These are phyloP conservation scores for Taurulus bubalis DNA, from an alignment of 2,113 vertebrate species.

Conservation along the genomic window DNA sequence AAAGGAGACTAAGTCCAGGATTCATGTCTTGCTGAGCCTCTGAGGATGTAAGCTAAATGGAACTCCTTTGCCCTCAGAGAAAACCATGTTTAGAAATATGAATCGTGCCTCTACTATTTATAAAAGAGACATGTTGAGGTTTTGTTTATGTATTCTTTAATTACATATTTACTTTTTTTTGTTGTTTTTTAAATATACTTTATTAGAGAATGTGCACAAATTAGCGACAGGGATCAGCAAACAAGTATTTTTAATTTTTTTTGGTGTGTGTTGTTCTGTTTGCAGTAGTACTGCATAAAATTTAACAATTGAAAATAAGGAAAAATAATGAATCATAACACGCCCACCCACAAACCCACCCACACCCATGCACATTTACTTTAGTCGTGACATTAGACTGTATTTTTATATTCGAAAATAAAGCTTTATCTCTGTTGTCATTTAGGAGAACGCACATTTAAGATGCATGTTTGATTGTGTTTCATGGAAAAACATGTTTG, in stretches of 20 bases:
- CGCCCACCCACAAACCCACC: no score
- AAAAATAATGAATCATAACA: no score
- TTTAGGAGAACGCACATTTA: background rate
- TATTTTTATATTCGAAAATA: background rate
- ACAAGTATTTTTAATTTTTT: no score
- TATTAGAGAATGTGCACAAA: no score
- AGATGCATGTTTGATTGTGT: background rate
- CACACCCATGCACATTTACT: background rate
- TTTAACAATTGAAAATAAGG: no score
- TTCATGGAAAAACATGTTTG: background rate
- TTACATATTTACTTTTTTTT: conserved; percentile 8
- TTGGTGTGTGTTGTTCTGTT: no score
- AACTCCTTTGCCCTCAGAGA: background rate
- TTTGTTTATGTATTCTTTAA: background rate
- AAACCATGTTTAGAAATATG: background rate
- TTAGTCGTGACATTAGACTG: background rate
- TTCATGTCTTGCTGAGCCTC: background rate
- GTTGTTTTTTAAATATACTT: no score
- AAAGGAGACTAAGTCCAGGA: background rate
- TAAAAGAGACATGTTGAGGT: background rate
- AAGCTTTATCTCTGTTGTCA: background rate
- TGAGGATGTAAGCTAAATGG: background rate
- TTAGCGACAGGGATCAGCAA: no score
- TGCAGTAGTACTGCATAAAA: no score
- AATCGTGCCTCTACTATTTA: background rate